Base-by-base conservation (phyloP, 2,888 invertebrate species). In the Gandaritis pyraliata region DNA sequence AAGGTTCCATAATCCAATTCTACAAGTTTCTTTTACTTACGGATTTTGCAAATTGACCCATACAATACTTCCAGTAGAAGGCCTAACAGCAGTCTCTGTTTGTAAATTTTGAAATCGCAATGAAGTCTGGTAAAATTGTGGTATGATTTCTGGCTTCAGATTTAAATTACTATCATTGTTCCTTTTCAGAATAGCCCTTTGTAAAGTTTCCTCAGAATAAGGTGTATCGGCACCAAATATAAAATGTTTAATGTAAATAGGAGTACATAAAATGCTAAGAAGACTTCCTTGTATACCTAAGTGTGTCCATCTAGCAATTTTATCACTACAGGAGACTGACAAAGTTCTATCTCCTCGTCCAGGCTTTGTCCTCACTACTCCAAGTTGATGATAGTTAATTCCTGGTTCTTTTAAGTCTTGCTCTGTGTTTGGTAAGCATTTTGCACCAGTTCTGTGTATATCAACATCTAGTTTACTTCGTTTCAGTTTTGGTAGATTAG, bases 311-410 rank as follows among this genome's bases (percentile, higher is more conserved):
- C 95, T 95, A 2, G 97, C 95, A 12, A 99, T 89, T 93, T 99
- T 99, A 86, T 99, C 98, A 84, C 98, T 98, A 84, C 98, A 99
- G 0, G 98, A 98, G 74, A 98, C 95, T 10, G 98, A 98, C 45
- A 96, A 82, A 0, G 98, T 98, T 50, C 95, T 95, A 80, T 97
- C 96, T 0, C 98, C 98, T 76, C 98, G 93, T 0, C 98, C 98
- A 30, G 98, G 98, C 85, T 98, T 98, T 0, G 95, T 97, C 59
- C 98, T 93, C 10, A 97, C 93, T 71, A 94, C 94, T 30, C 97
- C 96, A 12, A 95, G 79, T 48, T 93, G 82, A 78, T 97, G 97
- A 80, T 96, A 96, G 69, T 82, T 78, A 52, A 78, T 76, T 0
- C 96, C 96, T 12, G 91, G 78, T 48, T 84, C 76, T 73, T 89